phyloP scores from a whole-genome alignment of 2,113 vertebrate species.

The Erythrolamprus reginae region DNA sequence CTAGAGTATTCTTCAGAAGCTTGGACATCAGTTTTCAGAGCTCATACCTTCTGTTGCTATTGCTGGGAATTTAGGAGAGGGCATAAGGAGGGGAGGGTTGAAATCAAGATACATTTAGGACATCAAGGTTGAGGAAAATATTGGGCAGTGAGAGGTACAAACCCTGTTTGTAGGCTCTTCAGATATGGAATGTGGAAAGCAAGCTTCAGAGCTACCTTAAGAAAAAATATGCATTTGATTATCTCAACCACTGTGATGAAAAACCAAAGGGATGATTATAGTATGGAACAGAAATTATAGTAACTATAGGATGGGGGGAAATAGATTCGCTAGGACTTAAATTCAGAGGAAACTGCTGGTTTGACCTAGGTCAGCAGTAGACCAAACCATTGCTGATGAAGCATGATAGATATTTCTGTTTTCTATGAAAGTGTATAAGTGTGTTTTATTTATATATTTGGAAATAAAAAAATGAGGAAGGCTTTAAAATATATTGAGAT shows the following conservation, averaged over 20 bases:
- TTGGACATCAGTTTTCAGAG: not conserved
- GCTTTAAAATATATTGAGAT: not conserved
- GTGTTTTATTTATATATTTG: not conserved
- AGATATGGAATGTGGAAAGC: not conserved
- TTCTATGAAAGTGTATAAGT: not conserved
- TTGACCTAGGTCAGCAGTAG: not conserved
- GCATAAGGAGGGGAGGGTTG: not conserved
- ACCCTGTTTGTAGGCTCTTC: not conserved
- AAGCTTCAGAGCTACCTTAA: not conserved
- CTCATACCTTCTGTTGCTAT: not conserved
- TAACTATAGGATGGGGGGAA: not conserved
- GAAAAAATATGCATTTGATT: not conserved
- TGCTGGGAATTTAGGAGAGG: not conserved
- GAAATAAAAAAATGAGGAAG: not conserved
- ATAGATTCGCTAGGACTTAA: not conserved
- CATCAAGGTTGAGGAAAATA: not conserved
- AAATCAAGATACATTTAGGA: not conserved
- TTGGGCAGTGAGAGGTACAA: not conserved
- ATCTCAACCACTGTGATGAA: not conserved
- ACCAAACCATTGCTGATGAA: not conserved
- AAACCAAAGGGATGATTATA: not conserved
- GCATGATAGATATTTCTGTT: not conserved
- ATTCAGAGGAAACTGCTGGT: not conserved
- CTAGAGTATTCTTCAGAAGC: not conserved
- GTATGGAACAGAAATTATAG: not conserved